Evolutionary conservation across 2,888 invertebrate genomes (phyloP), one percentile per base, ranked within the genome.

Genomic region (Mycalesis mineus): DNA sequence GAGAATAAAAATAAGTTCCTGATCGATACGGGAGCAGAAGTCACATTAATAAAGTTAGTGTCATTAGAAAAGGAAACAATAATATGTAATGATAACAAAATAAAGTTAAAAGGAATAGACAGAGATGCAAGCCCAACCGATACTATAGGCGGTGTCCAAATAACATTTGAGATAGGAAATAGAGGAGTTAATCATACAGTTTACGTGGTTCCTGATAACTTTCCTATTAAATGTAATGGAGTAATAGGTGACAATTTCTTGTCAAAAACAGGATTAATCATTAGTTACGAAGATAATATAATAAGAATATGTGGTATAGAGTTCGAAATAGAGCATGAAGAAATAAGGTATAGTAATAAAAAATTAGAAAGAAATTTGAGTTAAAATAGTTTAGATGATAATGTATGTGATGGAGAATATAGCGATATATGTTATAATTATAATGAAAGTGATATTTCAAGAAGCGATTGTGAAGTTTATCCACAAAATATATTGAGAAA

Each of bases 211-310:
- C 58, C 57, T 4, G 60, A 61, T 41, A 51, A 55, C 55, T 66
- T 65, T 63, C 58, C 64, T 60, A 64, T 63, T 22, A 15, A 61
- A 52, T 58, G 47, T 33, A 44, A 58, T 41, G 60, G 64, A 29
- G 55, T 65, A 4, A 58, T 67, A 59, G 65, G 65, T 45, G 57
- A 58, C 17, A 63, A 66, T 57, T 63, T 68, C 40, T 29, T 67
- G 36, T 55, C 58, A 36, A 36, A 37, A 29, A 55, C 52, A 1
- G 47, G 55, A 7, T 52, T 62, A 4, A 54, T 63, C 15, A 63
- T 68, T 22, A 22, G 22, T 22, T 22, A 22, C 5, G 22, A 22
- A 45, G 8, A n/a, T 28, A 54, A 55, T 48, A 47, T 29, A 45
- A 52, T 67, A 3, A 37, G 50, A 53, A 49, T 66, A 44, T 49